phyloP scores from a whole-genome alignment of 2,888 invertebrate genomes.

The Napeogenes inachia region DNA sequence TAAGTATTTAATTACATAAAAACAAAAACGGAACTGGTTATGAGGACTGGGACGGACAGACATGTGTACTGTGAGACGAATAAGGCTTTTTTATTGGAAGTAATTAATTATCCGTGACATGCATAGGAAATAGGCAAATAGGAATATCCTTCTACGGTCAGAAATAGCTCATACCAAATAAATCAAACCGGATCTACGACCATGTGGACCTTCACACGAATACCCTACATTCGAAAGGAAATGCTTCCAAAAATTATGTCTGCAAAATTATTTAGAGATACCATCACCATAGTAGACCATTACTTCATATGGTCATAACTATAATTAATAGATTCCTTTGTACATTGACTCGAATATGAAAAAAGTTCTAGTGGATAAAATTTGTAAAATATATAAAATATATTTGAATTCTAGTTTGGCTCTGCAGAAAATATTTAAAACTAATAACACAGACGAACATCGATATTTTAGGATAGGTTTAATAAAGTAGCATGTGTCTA shows the following conservation, averaged over 20 bases:
- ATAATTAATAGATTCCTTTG: neutral
- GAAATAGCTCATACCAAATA: slow-evolving; percentile 17
- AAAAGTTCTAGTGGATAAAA: too few species aligned
- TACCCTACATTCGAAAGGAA: slow-evolving; percentile 23
- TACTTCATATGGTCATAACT: neutral
- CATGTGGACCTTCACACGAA: slow-evolving; percentile 27
- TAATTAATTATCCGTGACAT: slow-evolving; percentile 22
- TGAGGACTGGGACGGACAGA: slow-evolving; percentile 13
- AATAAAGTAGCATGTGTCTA: too few species aligned
- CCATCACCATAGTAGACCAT: neutral
- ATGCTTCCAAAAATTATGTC: slow-evolving; percentile 12
- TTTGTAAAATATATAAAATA: too few species aligned
- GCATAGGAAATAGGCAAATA: slow-evolving; percentile 17
- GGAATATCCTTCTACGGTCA: slow-evolving; percentile 15
- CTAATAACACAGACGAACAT: too few species aligned
- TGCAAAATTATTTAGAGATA: neutral
- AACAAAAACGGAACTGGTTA: slow-evolving; percentile 3
- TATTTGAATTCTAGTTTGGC: too few species aligned
- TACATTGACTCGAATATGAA: too few species aligned
- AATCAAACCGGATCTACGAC: slow-evolving; percentile 24
- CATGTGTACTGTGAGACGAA: slow-evolving; percentile 3
- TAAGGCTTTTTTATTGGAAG: slow-evolving; percentile 21
- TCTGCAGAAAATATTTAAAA: too few species aligned
- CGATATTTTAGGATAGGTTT: too few species aligned
- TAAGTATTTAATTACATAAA: neutral